phyloP scores from a whole-genome alignment of 2,113 vertebrate genomes.

The Monopterus albus region DNA sequence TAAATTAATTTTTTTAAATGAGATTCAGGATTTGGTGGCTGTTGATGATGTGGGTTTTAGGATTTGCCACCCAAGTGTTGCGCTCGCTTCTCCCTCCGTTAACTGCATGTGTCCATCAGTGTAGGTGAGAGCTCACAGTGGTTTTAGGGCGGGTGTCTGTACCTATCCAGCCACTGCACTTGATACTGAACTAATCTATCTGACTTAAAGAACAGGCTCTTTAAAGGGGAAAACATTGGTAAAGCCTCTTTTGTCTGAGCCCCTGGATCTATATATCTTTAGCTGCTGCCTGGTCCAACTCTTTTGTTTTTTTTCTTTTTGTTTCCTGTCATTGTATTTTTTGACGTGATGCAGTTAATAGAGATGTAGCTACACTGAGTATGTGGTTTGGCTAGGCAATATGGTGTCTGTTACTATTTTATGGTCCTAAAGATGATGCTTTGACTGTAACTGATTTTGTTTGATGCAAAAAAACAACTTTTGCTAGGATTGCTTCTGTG shows the following conservation, averaged over 20 bases:
- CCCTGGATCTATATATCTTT: slow-evolving; percentile 57
- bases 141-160: slow-evolving; percentile 72
- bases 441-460: not conserved
- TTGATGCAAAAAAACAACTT: too few species aligned
- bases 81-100: slow-evolving; percentile 2
- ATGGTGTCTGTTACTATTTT: not conserved
- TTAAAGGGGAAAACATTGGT: slow-evolving; percentile 70
- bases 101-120: slow-evolving; percentile 48
- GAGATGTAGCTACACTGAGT: slow-evolving; percentile 1
- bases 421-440: not conserved
- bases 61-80: slow-evolving; percentile 48
- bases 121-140: slow-evolving; percentile 45
- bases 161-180: slow-evolving; percentile 54
- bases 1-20: not conserved
- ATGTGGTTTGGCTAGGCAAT: not conserved
- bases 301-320: slow-evolving; percentile 28
- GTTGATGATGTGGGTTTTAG: slow-evolving; percentile 26
- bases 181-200: slow-evolving; percentile 78
- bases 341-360: slow-evolving; percentile 22
- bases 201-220: slow-evolving; percentile 72
- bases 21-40: slow-evolving; percentile 15
- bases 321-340: slow-evolving; percentile 14
- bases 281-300: slow-evolving; percentile 27
- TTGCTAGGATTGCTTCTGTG: too few species aligned
- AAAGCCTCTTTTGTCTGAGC: slow-evolving; percentile 77